Percentiles rank a stretch among this genome's conserved stretches.
Evolutionary conservation across 37 sponge, comb jelly and placozoan species (phyloP).

Genomic region (Halichondria panicea): DNA sequence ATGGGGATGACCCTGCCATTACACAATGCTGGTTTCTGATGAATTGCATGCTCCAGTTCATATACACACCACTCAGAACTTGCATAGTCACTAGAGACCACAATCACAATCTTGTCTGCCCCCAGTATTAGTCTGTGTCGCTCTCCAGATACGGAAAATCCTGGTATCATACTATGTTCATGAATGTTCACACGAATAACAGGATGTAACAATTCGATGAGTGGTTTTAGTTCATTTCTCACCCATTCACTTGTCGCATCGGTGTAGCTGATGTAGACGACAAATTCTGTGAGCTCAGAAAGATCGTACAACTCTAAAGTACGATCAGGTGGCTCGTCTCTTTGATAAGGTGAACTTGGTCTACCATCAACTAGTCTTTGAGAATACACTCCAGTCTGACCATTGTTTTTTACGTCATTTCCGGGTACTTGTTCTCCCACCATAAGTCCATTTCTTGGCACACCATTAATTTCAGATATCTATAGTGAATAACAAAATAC

Average conservation of each 20-base stretch:
- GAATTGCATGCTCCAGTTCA: slow-evolving; percentile 34
- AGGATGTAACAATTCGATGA: slow-evolving; percentile 10
- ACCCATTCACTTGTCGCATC: slow-evolving; percentile 13
- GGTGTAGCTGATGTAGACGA: slow-evolving; percentile 37
- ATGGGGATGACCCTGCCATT: slow-evolving; percentile 38
- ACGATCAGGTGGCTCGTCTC: too few relatives aligned
- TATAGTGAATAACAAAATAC: too few relatives aligned
- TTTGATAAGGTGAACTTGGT: too few relatives aligned
- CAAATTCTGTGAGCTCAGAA: neutral
- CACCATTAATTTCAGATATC: too few relatives aligned
- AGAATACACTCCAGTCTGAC: too few relatives aligned
- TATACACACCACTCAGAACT: slow-evolving; percentile 30
- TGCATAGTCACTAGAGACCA: slow-evolving; percentile 24
- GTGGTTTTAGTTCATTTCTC: neutral
- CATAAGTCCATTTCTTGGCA: too few relatives aligned
- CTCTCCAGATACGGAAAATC: slow-evolving; percentile 21
- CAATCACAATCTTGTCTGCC: slow-evolving; percentile 37
- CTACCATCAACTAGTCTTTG: too few relatives aligned
- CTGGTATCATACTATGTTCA: slow-evolving; percentile 33
- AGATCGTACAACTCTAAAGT: too few relatives aligned
- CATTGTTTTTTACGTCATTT: too few relatives aligned
- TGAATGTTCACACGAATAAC: slow-evolving; percentile 6
- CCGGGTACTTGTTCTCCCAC: too few relatives aligned
- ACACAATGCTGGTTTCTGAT: slow-evolving; percentile 8
- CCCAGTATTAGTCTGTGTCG: slow-evolving; percentile 17